Conservation (phyloP, 2,888 invertebrate genomes). For the Trichogramma evanescens region DNA sequence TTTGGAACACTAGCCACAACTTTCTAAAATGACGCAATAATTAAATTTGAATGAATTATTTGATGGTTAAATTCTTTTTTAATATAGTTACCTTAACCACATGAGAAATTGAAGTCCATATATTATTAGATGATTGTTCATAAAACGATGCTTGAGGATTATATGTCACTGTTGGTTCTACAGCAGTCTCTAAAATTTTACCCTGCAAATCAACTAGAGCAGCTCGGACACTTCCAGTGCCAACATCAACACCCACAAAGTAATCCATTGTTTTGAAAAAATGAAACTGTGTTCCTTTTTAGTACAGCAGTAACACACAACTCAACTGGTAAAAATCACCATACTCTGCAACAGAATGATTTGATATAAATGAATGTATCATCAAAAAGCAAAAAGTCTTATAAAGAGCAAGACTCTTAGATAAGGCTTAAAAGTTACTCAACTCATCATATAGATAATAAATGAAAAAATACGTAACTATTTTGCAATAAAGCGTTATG, state of each 20-base stretch:
- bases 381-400: too few relatives aligned
- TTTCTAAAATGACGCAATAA: slow-evolving; percentile 48
- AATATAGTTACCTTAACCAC: slow-evolving; percentile 65
- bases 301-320: background rate
- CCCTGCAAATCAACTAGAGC: slow-evolving; percentile 69
- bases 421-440: too few relatives aligned
- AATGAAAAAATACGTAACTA: too few relatives aligned
- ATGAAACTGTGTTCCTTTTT: background rate
- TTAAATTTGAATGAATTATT: background rate
- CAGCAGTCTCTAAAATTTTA: slow-evolving; percentile 57
- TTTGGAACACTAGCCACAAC: slow-evolving; percentile 53
- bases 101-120: slow-evolving; percentile 70
- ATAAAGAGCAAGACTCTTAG: too few relatives aligned
- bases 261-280: slow-evolving; percentile 42
- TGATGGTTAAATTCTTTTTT: background rate
- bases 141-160: slow-evolving; percentile 70
- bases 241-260: slow-evolving; percentile 88
- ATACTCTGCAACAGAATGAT: background rate
- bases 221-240: slow-evolving; percentile 83
- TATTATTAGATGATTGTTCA: slow-evolving; percentile 85
- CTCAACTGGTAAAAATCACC: background rate
- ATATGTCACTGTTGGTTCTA: slow-evolving; percentile 67
- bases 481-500: too few relatives aligned
- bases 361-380: too few relatives aligned
- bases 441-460: too few relatives aligned